A percentile compares a stretch with the other conserved stretches of the same genome.
phyloP scores from a whole-genome alignment of 2,797 vertebrate genomes.

The Thamnophis elegans region DNA sequence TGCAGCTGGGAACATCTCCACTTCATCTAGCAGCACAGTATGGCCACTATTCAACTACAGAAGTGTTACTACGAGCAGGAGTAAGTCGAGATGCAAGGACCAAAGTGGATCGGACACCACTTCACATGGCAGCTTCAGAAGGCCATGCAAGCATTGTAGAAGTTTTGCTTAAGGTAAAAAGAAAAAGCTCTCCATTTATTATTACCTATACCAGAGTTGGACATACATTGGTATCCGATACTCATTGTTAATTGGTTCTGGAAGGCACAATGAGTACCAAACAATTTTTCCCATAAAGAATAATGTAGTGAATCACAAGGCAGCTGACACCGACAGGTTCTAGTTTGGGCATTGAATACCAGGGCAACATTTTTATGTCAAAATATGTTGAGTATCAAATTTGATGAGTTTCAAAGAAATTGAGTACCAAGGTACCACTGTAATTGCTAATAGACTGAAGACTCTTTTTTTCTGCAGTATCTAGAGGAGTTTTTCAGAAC shows the following conservation, averaged over 20 bases:
- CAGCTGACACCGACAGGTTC: not conserved
- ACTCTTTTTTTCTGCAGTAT: not conserved
- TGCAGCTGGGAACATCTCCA: conserved; percentile 84
- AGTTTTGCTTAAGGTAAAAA: conserved; percentile 82
- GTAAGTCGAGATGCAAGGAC: conserved; percentile 87
- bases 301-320: not conserved
- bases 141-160: conserved; percentile 86
- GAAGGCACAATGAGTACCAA: not conserved
- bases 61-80: conserved; percentile 84
- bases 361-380: not conserved
- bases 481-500: not conserved
- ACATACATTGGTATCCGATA: not conserved
- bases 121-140: conserved; percentile 87
- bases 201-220: not conserved
- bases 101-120: conserved; percentile 85
- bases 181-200: not conserved
- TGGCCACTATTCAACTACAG: conserved; percentile 86
- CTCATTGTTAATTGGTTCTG: not conserved
- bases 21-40: conserved; percentile 86
- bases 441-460: not conserved
- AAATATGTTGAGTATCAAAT: not conserved
- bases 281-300: not conserved
- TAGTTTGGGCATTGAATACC: not conserved
- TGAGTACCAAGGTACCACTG: not conserved
- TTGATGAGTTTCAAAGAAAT: not conserved